Evolutionary conservation across 2,797 vertebrate genomes (phyloP), one percentile per base, ranked within the genome.

Genomic region (Diplodus sargus): DNA sequence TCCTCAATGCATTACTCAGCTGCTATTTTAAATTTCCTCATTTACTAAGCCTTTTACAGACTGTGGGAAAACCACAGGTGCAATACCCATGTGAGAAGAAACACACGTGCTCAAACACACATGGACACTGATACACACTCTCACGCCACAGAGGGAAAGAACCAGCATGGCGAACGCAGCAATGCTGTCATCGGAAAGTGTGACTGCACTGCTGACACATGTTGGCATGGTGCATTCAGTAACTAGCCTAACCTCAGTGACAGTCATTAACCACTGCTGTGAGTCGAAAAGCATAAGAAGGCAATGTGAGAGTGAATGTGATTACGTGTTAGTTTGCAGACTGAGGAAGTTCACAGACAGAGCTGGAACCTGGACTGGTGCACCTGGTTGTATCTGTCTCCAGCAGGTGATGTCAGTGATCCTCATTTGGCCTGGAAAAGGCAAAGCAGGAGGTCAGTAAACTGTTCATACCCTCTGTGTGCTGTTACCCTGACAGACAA

Each of bases 301-400:
- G 28, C n/a, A 28, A 25, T 15, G 43, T 51, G 49, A 48, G 30
- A 17, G 72, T 79, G 68, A 63, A 78, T 76, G 73, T 70, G 65
- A 70, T 39, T 57, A 58, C 8, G 3, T 53, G 66, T 71, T 56
- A 52, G 63, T 51, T 78, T 16, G 68, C 20, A 5, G 18, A 51
- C 51, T 43, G 22, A 14, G 39, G 49, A 54, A 5, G 65, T 79
- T 65, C 67, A 69, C 62, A 56, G 25, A 52, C 25, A 39, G 39
- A 11, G 34, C 58, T n/a, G 2, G 1, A 54, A 53, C 51, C 17
- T n/a, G 62, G 61, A 34, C 45, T 8, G 18, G 9, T 49, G 61
- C 85, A 90, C 73, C 85, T 91, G 86, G 57, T 83, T 2, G 64
- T 69, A 78, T 89, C 91, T 47, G 16, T 89, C 78, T 85, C 42